Percentiles rank a stretch among this genome's conserved stretches.
phyloP scores from a whole-genome alignment of 2,888 invertebrate species.

The Cephus sareptanus region DNA sequence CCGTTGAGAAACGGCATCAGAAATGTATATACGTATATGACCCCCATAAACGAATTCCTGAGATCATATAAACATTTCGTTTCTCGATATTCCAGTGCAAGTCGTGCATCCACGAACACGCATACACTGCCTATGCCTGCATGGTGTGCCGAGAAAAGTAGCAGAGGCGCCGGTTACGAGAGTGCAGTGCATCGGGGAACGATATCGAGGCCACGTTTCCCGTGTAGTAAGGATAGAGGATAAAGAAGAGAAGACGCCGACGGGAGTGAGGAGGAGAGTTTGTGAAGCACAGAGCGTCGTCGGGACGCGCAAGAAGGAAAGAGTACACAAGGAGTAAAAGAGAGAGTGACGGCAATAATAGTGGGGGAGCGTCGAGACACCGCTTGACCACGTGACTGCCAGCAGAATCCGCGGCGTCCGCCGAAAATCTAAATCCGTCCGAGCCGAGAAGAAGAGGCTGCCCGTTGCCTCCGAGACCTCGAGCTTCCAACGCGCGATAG shows the following conservation, averaged over 20 bases:
- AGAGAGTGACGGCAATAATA: constrained; percentile 22
- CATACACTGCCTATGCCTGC: background rate
- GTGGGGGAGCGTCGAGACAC: constrained; percentile 33
- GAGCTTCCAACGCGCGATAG: constrained; percentile 46
- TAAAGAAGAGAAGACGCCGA: background rate
- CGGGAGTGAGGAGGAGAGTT: background rate
- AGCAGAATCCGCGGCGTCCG: constrained; percentile 58
- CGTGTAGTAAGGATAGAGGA: constrained; percentile 9
- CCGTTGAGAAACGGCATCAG: background rate
- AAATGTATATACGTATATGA: background rate
- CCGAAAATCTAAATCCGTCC: constrained; percentile 65
- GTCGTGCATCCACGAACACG: background rate
- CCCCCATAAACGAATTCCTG: background rate
- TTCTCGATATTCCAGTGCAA: background rate
- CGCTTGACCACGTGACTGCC: constrained; percentile 45
- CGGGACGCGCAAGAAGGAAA: constrained; percentile 9
- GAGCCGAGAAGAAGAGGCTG: constrained; percentile 53
- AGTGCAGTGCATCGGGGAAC: background rate
- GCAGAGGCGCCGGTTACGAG: constrained; percentile 20
- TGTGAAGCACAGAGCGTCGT: background rate
- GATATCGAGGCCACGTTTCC: constrained; percentile 28
- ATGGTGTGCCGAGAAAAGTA: background rate
- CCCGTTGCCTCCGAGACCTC: constrained; percentile 26
- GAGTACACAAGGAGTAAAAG: constrained; percentile 4
- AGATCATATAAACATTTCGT: background rate